These are phyloP conservation scores for Limonius californicus DNA, from an alignment of 1,140 invertebrate species.

Conservation along the genomic window DNA sequence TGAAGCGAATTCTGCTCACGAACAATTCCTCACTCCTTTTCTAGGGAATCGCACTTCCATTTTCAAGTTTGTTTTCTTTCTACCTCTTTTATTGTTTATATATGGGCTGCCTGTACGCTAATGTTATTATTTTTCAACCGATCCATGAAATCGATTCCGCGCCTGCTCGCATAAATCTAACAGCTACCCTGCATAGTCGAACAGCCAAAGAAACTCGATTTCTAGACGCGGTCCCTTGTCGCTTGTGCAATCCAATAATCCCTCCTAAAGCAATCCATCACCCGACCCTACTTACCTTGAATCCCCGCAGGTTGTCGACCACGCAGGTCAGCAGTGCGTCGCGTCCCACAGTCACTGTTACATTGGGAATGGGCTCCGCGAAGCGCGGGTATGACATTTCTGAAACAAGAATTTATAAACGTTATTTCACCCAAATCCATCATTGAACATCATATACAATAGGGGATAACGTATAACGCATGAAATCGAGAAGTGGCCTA, in stretches of 20 bases:
- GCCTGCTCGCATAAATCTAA: constrained; percentile 15
- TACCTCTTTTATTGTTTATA: constrained; percentile 44
- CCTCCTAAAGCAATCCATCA: constrained; percentile 24
- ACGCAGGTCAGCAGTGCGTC: constrained; percentile 91
- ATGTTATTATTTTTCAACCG: constrained; percentile 46
- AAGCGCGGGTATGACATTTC: constrained; percentile 71
- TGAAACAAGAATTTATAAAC: constrained; percentile 42
- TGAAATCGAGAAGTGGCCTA: too few species aligned
- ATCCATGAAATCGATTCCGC: constrained; percentile 38
- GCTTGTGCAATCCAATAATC: constrained; percentile 38
- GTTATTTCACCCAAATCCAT: constrained; percentile 1
- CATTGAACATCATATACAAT: neutral
- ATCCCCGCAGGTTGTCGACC: constrained; percentile 84
- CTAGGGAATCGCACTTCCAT: constrained; percentile 38
- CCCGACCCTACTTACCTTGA: constrained; percentile 65
- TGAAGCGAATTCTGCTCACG: constrained; percentile 38
- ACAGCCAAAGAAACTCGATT: constrained; percentile 37
- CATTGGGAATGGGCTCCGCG: constrained; percentile 86
- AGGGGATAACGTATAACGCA: too few species aligned
- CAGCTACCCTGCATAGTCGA: constrained; percentile 26
- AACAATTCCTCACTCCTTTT: constrained; percentile 40
- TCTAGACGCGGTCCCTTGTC: constrained; percentile 30
- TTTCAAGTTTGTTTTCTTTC: constrained; percentile 38
- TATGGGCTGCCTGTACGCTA: constrained; percentile 35
- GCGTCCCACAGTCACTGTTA: constrained; percentile 85